Evolutionary conservation across 2,113 vertebrate species (phyloP).

Genomic region (Corythornis vintsioides): DNA sequence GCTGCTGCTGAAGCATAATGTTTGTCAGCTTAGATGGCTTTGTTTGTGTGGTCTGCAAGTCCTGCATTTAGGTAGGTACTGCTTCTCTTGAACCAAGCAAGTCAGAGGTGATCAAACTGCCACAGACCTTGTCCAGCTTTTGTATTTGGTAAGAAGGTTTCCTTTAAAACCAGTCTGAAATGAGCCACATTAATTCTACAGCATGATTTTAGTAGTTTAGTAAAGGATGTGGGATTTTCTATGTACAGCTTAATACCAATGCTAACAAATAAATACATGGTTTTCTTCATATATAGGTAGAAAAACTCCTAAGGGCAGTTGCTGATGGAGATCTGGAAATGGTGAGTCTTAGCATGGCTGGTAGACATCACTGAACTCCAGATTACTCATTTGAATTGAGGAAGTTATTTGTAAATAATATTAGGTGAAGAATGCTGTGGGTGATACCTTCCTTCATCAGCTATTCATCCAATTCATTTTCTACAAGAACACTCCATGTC

Average conservation of each 20-base stretch:
- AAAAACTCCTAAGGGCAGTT: conserved; percentile 92
- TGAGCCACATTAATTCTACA: not conserved
- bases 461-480: not conserved
- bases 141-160: not conserved
- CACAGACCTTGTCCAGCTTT: not conserved
- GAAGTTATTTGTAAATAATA: not conserved
- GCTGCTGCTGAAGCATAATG: not conserved
- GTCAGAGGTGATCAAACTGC: not conserved
- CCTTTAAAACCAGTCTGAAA: not conserved
- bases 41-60: not conserved
- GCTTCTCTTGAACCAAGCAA: not conserved
- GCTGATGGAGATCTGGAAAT: conserved; percentile 95
- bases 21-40: not conserved
- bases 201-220: not conserved
- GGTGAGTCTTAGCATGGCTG: conserved; percentile 77
- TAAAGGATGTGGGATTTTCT: conserved; percentile 23
- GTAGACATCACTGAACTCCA: not conserved
- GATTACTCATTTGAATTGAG: not conserved
- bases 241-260: not conserved
- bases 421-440: not conserved
- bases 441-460: not conserved
- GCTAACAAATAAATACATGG: not conserved
- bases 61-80: not conserved
- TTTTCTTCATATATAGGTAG: conserved; percentile 81
- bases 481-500: not conserved